phyloP scores from a whole-genome alignment of 1,140 invertebrate genomes.

The Drosophila biarmipes region DNA sequence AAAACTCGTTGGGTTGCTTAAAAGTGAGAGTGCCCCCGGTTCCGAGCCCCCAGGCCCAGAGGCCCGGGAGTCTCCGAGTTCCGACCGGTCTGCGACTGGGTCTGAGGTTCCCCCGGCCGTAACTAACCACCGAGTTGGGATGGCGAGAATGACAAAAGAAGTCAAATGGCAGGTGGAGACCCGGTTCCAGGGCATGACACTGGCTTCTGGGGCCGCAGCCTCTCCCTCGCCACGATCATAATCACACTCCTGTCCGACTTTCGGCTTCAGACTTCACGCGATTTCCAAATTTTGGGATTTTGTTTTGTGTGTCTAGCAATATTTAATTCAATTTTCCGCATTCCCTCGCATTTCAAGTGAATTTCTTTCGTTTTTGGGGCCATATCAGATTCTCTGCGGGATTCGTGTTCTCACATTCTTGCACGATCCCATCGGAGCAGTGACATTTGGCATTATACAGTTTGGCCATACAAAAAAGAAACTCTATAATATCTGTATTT shows the following conservation, averaged over 20 bases:
- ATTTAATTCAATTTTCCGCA: conserved; percentile 24
- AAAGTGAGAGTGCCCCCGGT: conserved; percentile 49
- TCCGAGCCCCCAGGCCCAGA: conserved; percentile 1
- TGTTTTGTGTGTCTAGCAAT: conserved; percentile 14
- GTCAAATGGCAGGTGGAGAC: conserved; percentile 34
- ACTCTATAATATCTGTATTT: conserved; percentile 43
- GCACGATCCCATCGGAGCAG: conserved; percentile 37
- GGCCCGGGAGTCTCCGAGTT: conserved; percentile 1
- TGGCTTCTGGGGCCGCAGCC: conserved; percentile 23
- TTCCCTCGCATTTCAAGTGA: conserved; percentile 58
- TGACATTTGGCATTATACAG: conserved; percentile 51
- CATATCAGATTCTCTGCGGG: conserved; percentile 21
- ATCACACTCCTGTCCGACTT: conserved; percentile 2
- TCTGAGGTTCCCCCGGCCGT: conserved; percentile 14
- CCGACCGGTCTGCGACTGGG: conserved; percentile 22
- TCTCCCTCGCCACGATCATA: background rate
- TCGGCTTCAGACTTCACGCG: conserved; percentile 53
- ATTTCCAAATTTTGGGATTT: conserved; percentile 65
- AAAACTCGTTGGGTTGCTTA: conserved; percentile 44
- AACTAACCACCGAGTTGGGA: conserved; percentile 21
- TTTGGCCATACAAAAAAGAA: conserved; percentile 3
- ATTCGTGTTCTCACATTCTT: conserved; percentile 47
- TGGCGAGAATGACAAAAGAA: conserved; percentile 24
- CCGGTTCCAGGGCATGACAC: conserved; percentile 40
- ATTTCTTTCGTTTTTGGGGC: conserved; percentile 32